Percentiles rank a stretch among this genome's conserved stretches.
These are phyloP conservation scores for Heliconius charithonia DNA, from an alignment of 2,888 invertebrate species.

Conservation along the genomic window DNA sequence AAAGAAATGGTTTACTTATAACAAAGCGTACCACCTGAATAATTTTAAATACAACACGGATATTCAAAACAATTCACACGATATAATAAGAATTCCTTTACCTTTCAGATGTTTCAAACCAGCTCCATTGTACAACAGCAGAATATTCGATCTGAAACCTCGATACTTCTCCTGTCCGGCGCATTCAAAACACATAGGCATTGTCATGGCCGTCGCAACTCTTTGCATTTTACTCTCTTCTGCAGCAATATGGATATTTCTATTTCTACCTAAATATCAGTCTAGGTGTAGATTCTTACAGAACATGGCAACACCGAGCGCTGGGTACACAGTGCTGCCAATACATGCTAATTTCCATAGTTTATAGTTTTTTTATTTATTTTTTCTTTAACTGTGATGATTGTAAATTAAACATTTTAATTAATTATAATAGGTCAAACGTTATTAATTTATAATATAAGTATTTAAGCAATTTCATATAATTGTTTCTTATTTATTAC, in stretches of 20 bases:
- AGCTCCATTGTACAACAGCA: slow-evolving; percentile 65
- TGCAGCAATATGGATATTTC: slow-evolving; percentile 68
- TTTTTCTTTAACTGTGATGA: background rate
- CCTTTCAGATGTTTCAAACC: slow-evolving; percentile 80
- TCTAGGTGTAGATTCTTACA: slow-evolving; percentile 54
- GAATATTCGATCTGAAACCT: slow-evolving; percentile 71
- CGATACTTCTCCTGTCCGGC: slow-evolving; percentile 72
- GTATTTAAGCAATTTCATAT: background rate
- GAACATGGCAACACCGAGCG: slow-evolving; percentile 52
- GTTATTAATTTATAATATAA: slow-evolving; percentile 1
- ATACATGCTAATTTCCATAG: slow-evolving; percentile 46
- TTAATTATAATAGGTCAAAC: background rate
- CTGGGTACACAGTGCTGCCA: slow-evolving; percentile 65
- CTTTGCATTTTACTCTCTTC: slow-evolving; percentile 58
- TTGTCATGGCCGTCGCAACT: slow-evolving; percentile 56
- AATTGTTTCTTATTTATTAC: background rate
- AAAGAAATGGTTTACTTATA: too few relatives aligned
- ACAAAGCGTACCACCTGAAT: too few relatives aligned
- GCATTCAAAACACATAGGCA: slow-evolving; percentile 53
- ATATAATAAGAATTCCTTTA: background rate
- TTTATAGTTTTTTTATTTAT: slow-evolving; percentile 20
- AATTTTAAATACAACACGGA: background rate
- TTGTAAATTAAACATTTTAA: background rate
- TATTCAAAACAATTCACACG: too few relatives aligned
- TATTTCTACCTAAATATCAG: slow-evolving; percentile 62